These are phyloP conservation scores for Mylabris sibirica DNA, from an alignment of 2,888 invertebrate genomes.

Conservation along the genomic window DNA sequence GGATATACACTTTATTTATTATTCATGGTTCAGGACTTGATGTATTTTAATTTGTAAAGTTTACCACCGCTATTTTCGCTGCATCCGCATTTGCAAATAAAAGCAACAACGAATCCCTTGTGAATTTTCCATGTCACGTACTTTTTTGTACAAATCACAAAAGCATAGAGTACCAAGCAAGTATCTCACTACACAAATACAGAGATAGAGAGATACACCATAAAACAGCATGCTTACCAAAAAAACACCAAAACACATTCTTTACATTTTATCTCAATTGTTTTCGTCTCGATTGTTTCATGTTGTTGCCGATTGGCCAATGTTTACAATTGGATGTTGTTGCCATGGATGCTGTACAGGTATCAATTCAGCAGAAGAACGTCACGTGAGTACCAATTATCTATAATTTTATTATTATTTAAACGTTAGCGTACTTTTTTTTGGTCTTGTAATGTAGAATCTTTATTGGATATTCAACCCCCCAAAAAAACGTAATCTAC, in stretches of 20 bases:
- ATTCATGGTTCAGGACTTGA: slow-evolving; percentile 39
- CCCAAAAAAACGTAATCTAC: slow-evolving; percentile 46
- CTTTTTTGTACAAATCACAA: slow-evolving; percentile 54
- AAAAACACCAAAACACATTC: slow-evolving; percentile 48
- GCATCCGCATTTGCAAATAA: slow-evolving; percentile 38
- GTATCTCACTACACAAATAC: slow-evolving; percentile 47
- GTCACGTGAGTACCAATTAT: slow-evolving; percentile 69
- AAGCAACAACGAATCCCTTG: slow-evolving; percentile 31
- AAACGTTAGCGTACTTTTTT: no score
- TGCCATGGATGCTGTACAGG: slow-evolving; percentile 62
- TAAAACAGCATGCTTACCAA: no score
- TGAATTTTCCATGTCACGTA: slow-evolving; percentile 54
- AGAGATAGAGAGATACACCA: slow-evolving; percentile 45
- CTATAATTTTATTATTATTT: slow-evolving; percentile 54
- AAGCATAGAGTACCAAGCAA: slow-evolving; percentile 53
- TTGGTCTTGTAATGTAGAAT: slow-evolving; percentile 44
- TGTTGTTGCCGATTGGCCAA: slow-evolving; percentile 58
- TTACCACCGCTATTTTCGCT: slow-evolving; percentile 39
- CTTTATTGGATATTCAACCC: slow-evolving; percentile 41
- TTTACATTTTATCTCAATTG: slow-evolving; percentile 60
- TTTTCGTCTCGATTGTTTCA: slow-evolving; percentile 64
- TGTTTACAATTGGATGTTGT: slow-evolving; percentile 50
- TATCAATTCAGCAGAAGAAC: slow-evolving; percentile 70
- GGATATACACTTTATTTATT: slow-evolving; percentile 38
- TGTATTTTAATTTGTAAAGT: slow-evolving; percentile 45